Evolutionary conservation across 2,113 vertebrate genomes (phyloP).

Genomic region (Petrocephalus zakoni): DNA sequence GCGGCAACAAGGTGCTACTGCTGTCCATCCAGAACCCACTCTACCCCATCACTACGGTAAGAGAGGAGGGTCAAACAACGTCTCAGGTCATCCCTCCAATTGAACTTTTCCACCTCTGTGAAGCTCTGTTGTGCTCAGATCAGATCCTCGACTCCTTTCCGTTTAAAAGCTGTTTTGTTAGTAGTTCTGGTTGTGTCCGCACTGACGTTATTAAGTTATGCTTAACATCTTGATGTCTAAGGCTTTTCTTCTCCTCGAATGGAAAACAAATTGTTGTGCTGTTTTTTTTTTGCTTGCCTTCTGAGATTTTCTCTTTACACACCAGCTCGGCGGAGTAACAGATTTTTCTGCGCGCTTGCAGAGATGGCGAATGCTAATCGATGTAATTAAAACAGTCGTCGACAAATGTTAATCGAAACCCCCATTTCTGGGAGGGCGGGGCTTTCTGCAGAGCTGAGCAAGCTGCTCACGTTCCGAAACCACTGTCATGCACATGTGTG

Average conservation of each 20-base stretch:
- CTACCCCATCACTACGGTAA: slow-evolving; percentile 90
- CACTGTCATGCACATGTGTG: not conserved
- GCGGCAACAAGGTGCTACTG: slow-evolving; percentile 87
- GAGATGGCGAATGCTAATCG: not conserved
- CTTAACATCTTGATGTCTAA: not conserved
- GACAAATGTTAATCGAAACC: not conserved
- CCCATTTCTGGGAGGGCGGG: not conserved
- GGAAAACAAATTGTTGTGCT: not conserved
- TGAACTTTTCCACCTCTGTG: not conserved
- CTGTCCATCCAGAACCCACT: slow-evolving; percentile 89
- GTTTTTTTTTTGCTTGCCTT: not conserved
- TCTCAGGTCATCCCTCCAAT: slow-evolving; percentile 33
- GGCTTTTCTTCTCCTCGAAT: not conserved
- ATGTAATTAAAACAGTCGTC: not conserved
- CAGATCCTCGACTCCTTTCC: not conserved
- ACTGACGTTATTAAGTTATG: not conserved
- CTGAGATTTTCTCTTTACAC: not conserved
- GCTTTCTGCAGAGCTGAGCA: not conserved
- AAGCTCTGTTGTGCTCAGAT: not conserved
- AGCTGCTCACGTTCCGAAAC: not conserved
- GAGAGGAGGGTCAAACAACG: not conserved
- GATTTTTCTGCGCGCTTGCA: not conserved
- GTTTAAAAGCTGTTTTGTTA: not conserved
- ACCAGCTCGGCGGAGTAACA: not conserved
- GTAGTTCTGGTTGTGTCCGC: not conserved